Evolutionary conservation across 2,797 vertebrate species (phyloP), one percentile per base, ranked within the genome.

Genomic region (Hippocampus kuda): DNA sequence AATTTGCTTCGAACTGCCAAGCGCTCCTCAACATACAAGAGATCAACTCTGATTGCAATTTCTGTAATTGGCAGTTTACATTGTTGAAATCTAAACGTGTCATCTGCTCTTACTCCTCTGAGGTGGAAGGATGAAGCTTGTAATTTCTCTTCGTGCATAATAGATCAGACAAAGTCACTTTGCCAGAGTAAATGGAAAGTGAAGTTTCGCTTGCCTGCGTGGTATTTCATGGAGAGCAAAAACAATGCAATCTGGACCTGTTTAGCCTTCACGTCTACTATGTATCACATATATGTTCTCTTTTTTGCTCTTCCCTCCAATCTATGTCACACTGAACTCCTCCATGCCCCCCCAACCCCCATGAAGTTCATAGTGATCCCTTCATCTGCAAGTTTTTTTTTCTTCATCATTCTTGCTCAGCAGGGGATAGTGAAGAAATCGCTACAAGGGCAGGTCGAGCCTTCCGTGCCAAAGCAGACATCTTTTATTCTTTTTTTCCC

Each of bases 1-100:
- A 68, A 70, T 84, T 80, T 72, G 72, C 49, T 80, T 75, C 80
- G 77, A 84, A 84, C 74, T 79, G 80, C 59, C 77, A 66, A 75
- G 70, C 66, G 78, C 86, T 90, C 84, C 88, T 90, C 84, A 89
- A 84, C 85, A 84, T 81, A 87, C 87, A 86, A 77, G 84, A 70
- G 85, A 83, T 72, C 80, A 69, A 77, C 84, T 87, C 84, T 85
- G 80, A 88, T 87, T 86, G 84, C 82, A 86, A 85, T 89, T 87
- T 84, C 76, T 87, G 78, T 89, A 89, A 91, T 90, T 90, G 88
- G 66, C 89, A 82, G 88, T 89, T 90, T 86, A 89, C 79, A 85
- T 88, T 79, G 84, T 84, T 77, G 77, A 85, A 81, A 87, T 82
- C 69, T 73, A 72, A 72, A 66, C 59, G 54, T n/a, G 71, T 80